These are phyloP conservation scores for Thecophora atra DNA, from an alignment of 2,888 invertebrate species.

Conservation along the genomic window DNA sequence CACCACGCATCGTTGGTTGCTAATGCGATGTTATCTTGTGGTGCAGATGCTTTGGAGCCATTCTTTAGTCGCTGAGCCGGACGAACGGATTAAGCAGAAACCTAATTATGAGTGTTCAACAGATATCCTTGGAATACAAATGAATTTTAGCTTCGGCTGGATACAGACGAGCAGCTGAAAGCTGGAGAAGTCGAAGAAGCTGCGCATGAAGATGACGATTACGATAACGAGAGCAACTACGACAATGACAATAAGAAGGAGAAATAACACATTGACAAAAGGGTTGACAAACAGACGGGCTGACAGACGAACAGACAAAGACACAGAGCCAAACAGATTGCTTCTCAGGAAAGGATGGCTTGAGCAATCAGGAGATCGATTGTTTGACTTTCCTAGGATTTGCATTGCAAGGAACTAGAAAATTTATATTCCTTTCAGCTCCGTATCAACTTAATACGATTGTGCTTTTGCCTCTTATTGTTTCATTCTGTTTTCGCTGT, in stretches of 20 bases:
- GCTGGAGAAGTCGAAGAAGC: background rate
- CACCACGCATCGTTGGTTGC: constrained; percentile 24
- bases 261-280: too few relatives aligned
- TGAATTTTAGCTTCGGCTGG: constrained; percentile 45
- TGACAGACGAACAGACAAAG: too few relatives aligned
- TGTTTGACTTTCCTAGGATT: too few relatives aligned
- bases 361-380: too few relatives aligned
- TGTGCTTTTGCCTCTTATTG: too few relatives aligned
- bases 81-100: constrained; percentile 54
- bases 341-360: background rate
- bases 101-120: constrained; percentile 64
- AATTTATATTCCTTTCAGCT: too few relatives aligned
- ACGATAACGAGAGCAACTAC: background rate
- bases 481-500: too few relatives aligned
- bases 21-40: background rate
- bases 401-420: too few relatives aligned
- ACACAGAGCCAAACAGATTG: background rate
- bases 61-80: too few relatives aligned
- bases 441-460: background rate
- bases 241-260: background rate
- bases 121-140: constrained; percentile 63
- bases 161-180: constrained; percentile 8
- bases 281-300: too few relatives aligned
- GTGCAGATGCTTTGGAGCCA: too few relatives aligned
- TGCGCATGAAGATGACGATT: background rate